These are phyloP conservation scores for Cygnus atratus DNA, from an alignment of 2,113 vertebrate species.

Conservation along the genomic window DNA sequence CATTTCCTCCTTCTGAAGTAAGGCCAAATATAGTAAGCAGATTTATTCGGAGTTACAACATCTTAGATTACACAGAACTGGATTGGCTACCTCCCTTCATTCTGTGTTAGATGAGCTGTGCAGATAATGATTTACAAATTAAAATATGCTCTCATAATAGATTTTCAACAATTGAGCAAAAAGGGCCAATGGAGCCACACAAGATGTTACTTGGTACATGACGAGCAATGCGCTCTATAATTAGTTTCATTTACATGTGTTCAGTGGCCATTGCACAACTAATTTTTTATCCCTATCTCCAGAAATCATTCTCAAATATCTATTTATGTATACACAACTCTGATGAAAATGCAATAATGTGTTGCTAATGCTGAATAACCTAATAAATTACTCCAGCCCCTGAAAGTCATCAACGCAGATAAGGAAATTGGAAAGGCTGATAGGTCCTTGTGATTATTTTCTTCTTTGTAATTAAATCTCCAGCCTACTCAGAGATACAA, in stretches of 20 bases:
- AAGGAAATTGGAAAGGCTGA: not conserved
- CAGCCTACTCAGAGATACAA: not conserved
- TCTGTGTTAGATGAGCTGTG: not conserved
- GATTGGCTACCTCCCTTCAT: not conserved
- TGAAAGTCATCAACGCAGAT: not conserved
- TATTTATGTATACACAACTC: not conserved
- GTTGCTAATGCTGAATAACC: not conserved
- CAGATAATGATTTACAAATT: not conserved
- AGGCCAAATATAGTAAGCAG: not conserved
- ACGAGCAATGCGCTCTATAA: not conserved
- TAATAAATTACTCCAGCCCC: not conserved
- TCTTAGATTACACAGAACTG: not conserved
- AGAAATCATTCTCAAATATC: not conserved
- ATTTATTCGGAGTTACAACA: not conserved
- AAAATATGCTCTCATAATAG: not conserved
- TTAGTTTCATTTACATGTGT: conserved; percentile 21
- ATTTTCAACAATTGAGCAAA: not conserved
- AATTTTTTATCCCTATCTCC: not conserved
- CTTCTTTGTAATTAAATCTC: conserved; percentile 2
- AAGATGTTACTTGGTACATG: not conserved
- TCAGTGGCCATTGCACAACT: not conserved
- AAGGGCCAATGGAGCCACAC: not conserved
- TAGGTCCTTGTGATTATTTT: not conserved
- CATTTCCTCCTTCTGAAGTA: not conserved
- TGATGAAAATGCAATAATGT: not conserved